Conservation (phyloP, 2,888 invertebrate species). For the Hirtodrosophila cameraria region DNA sequence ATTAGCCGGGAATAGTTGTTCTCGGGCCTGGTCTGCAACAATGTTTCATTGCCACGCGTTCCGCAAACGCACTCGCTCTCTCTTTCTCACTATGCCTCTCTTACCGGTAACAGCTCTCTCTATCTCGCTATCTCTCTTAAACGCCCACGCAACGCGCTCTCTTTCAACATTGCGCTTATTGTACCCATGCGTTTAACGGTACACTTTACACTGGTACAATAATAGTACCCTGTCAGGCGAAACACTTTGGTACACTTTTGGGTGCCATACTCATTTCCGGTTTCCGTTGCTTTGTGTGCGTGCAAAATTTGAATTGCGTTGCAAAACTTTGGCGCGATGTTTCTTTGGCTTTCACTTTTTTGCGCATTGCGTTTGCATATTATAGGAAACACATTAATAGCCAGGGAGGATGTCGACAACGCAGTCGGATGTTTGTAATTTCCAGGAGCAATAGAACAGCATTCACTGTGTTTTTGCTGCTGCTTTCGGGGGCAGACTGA, state of each 20-base stretch:
- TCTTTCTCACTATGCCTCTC: slow-evolving; percentile 40
- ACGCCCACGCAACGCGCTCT: slow-evolving; percentile 28
- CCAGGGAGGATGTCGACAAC: slow-evolving; percentile 25
- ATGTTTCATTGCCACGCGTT: slow-evolving; percentile 63
- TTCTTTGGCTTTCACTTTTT: slow-evolving; percentile 31
- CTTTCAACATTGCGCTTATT: neutral
- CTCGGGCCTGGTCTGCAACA: slow-evolving; percentile 38
- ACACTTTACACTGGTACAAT: slow-evolving; percentile 26
- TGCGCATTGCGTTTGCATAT: slow-evolving; percentile 63
- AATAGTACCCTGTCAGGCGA: slow-evolving; percentile 29
- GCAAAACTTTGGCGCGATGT: slow-evolving; percentile 55
- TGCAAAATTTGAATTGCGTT: slow-evolving; percentile 76
- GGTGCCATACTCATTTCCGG: slow-evolving; percentile 81
- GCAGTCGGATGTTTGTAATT: slow-evolving; percentile 72
- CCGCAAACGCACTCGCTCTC: slow-evolving; percentile 25
- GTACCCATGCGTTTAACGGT: slow-evolving; percentile 15
- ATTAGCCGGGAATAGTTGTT: slow-evolving; percentile 57
- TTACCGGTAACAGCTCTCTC: too few species aligned
- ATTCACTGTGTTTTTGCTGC: neutral
- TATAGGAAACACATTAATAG: slow-evolving; percentile 78
- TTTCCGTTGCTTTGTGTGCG: slow-evolving; percentile 81
- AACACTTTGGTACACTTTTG: slow-evolving; percentile 50
- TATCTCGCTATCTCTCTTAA: slow-evolving; percentile 42
- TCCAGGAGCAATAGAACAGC: slow-evolving; percentile 51
- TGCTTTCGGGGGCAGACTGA: neutral